Base-by-base conservation (phyloP, 2,113 vertebrate genomes). In the Blennius ocellaris region DNA sequence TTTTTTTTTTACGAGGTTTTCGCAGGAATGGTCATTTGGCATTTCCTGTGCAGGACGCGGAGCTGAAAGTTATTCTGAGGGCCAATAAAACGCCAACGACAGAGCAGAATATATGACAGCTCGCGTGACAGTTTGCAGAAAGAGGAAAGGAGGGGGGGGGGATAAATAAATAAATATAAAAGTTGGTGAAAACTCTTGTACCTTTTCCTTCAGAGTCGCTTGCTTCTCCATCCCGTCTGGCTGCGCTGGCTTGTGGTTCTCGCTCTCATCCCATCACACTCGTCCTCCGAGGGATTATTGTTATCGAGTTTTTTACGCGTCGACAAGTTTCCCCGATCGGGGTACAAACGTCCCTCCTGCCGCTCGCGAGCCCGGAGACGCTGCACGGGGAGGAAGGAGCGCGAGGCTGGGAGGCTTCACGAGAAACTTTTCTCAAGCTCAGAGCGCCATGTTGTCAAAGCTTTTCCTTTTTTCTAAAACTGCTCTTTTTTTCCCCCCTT, bases 381-480 rank as follows among this genome's bases (percentile, higher is more conserved):
- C 6, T 16, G 64, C 45, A 40, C 9, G 16, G 53, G 53, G 9
- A 75, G 54, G 44, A 11, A 15, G 53, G 53, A 65, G 55, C 65
- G 65, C 57, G 7, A 39, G 51, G 68, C 50, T 43, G 70, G 81
- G 67, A 53, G 52, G 68, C 64, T 43, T 69, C 78, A 52, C 71
- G 16, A 76, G 76, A 79, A 90, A 92, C 65, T 91, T 92, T 92
- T 90, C 89, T 92, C 90, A 89, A 68, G 83, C 78, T 92, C 89
- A 93, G 90, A 92, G 89, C 94, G 94, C 94, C 94, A 94, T 94
- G 93, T 94, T 94, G 93, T 93, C 91, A 92, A 90, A 91, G 76
- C 76, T 81, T 90, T 92, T 92, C 80, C 82, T 80, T 87, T 92
- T 89, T 87, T 86, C 45, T 65, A 30, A 30, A 30, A 30, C 15